These are phyloP conservation scores for Clusia tigrina DNA, from an alignment of 2,888 invertebrate genomes.

Conservation along the genomic window DNA sequence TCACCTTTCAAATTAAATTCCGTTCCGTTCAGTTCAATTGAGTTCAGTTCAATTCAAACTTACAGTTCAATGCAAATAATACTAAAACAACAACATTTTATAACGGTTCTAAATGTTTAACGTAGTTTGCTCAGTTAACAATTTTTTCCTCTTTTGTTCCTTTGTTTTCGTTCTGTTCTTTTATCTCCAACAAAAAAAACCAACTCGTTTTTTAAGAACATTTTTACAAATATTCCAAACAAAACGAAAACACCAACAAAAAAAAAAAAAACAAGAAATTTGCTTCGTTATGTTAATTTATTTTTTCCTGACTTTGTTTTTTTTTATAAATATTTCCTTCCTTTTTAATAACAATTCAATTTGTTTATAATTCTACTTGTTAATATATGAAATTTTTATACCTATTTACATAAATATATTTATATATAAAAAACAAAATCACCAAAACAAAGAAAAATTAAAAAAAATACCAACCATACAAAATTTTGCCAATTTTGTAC, in stretches of 20 bases:
- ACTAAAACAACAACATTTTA: slow-evolving; percentile 22
- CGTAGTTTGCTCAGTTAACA: slow-evolving; percentile 19
- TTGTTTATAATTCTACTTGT: slow-evolving; percentile 21
- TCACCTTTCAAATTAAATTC: not conserved
- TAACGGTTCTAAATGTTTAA: slow-evolving; percentile 22
- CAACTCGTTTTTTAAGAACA: slow-evolving; percentile 29
- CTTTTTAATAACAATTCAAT: slow-evolving; percentile 15
- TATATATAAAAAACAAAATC: slow-evolving; percentile 35
- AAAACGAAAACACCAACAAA: slow-evolving; percentile 33
- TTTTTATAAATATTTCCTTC: slow-evolving; percentile 8
- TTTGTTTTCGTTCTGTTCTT: slow-evolving; percentile 37
- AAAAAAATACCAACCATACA: slow-evolving; percentile 26
- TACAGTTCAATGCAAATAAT: slow-evolving; percentile 13
- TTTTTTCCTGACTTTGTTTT: not conserved
- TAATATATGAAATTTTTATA: slow-evolving; percentile 17
- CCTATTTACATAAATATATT: too few species aligned
- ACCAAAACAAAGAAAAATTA: slow-evolving; percentile 31
- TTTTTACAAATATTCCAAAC: not conserved
- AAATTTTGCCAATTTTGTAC: slow-evolving; percentile 25
- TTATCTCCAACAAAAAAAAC: slow-evolving; percentile 22
- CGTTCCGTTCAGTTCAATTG: not conserved
- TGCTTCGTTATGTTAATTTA: slow-evolving; percentile 21
- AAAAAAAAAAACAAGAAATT: slow-evolving; percentile 31
- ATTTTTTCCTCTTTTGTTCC: slow-evolving; percentile 17
- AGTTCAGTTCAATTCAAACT: not conserved